A percentile compares a stretch with the other conserved stretches of the same genome.
phyloP scores from a whole-genome alignment of 2,888 invertebrate genomes.

The Pristionchus arcanus region DNA sequence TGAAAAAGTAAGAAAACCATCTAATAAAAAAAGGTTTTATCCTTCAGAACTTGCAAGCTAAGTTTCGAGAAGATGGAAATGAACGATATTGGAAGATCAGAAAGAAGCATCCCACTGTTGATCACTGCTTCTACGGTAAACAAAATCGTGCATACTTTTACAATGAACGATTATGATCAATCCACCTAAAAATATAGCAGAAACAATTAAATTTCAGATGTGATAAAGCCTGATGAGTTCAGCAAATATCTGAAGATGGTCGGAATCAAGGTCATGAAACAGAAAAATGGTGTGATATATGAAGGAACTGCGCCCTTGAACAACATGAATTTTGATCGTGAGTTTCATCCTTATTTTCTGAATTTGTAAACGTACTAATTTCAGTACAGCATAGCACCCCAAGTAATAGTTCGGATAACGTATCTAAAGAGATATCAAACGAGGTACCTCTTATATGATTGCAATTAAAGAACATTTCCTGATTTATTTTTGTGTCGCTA shows the following conservation, averaged over 20 bases:
- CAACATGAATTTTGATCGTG: neutral
- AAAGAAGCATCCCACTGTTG: neutral
- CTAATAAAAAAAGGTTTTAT: neutral
- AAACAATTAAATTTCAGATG: neutral
- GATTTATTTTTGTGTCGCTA: too few species aligned
- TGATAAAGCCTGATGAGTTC: neutral
- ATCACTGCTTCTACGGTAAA: slow-evolving; percentile 29
- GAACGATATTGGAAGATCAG: neutral
- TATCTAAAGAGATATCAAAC: neutral
- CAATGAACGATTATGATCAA: neutral
- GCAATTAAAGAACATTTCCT: neutral
- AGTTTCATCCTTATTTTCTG: neutral
- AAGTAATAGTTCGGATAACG: neutral
- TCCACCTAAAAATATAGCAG: too few species aligned
- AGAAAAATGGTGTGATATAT: neutral
- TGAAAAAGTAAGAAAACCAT: neutral
- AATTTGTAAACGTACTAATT: neutral
- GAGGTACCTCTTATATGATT: neutral
- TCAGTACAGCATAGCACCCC: neutral
- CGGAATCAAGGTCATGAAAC: neutral
- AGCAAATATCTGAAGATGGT: slow-evolving; percentile 22
- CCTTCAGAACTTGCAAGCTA: neutral
- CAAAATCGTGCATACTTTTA: neutral
- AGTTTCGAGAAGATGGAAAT: neutral
- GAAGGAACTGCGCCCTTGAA: neutral